A percentile compares a stretch with the other conserved stretches of the same genome.
Conservation (phyloP, 2,888 invertebrate species). For the Glaucopsyche alexis region DNA sequence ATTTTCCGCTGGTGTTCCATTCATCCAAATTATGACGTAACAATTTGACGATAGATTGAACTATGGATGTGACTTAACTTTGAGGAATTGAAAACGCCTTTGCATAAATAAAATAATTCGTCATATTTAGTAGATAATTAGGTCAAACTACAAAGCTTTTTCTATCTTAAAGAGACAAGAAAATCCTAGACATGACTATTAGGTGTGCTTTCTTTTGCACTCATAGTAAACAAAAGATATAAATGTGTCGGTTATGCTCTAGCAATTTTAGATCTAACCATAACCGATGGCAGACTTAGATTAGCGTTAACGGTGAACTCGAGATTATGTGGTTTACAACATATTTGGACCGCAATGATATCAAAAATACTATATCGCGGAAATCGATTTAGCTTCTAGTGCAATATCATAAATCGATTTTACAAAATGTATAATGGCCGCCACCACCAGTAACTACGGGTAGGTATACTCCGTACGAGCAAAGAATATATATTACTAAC, state of each 20-base stretch:
- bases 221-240: constrained; percentile 15
- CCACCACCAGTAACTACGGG: neutral
- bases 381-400: constrained; percentile 14
- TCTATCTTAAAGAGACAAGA: too few relatives aligned
- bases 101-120: too few relatives aligned
- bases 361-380: constrained; percentile 25
- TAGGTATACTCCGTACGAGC: neutral
- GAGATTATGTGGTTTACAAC: constrained; percentile 33
- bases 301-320: constrained; percentile 35
- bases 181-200: neutral
- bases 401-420: constrained; percentile 4
- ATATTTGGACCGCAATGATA: constrained; percentile 35
- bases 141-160: too few relatives aligned
- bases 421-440: neutral
- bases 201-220: constrained; percentile 12
- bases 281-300: constrained; percentile 36
- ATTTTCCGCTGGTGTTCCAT: neutral
- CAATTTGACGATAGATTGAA: too few relatives aligned
- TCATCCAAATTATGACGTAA: neutral
- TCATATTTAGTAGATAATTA: too few relatives aligned
- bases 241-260: constrained; percentile 30
- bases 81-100: too few relatives aligned
- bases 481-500: too few relatives aligned
- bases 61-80: too few relatives aligned
- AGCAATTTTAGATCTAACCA: constrained; percentile 36